These are phyloP conservation scores for Ostrea edulis DNA, from an alignment of 1,140 invertebrate species.

Conservation along the genomic window DNA sequence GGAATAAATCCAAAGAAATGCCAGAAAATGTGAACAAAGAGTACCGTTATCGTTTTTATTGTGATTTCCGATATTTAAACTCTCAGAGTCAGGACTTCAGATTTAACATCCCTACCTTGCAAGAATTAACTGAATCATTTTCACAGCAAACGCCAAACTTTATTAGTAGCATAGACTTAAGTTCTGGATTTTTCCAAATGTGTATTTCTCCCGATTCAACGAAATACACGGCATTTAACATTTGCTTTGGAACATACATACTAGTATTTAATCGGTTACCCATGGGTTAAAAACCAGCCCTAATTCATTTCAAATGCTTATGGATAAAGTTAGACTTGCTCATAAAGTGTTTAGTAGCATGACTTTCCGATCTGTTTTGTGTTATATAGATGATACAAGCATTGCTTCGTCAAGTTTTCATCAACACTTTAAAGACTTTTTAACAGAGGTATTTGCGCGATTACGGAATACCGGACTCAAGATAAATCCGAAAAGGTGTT, in stretches of 20 bases:
- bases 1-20: neutral
- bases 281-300: constrained; percentile 50
- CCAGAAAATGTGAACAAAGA: constrained; percentile 30
- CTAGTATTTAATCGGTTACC: constrained; percentile 53
- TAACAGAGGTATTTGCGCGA: constrained; percentile 31
- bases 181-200: constrained; percentile 57
- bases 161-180: constrained; percentile 50
- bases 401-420: constrained; percentile 42
- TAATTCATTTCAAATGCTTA: constrained; percentile 54
- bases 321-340: too few relatives aligned
- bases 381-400: constrained; percentile 55
- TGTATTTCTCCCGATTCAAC: constrained; percentile 44
- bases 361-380: constrained; percentile 54
- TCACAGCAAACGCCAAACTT: constrained; percentile 42
- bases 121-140: constrained; percentile 54
- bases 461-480: constrained; percentile 49
- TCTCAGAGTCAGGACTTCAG: constrained; percentile 37
- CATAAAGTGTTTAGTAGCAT: constrained; percentile 45
- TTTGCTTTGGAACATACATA: constrained; percentile 54
- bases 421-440: constrained; percentile 31
- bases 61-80: constrained; percentile 53
- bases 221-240: constrained; percentile 57
- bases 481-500: constrained; percentile 50
- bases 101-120: constrained; percentile 35
- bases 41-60: constrained; percentile 47